Base-by-base conservation (phyloP, 2,888 invertebrate species). In the Cephus runcator region DNA sequence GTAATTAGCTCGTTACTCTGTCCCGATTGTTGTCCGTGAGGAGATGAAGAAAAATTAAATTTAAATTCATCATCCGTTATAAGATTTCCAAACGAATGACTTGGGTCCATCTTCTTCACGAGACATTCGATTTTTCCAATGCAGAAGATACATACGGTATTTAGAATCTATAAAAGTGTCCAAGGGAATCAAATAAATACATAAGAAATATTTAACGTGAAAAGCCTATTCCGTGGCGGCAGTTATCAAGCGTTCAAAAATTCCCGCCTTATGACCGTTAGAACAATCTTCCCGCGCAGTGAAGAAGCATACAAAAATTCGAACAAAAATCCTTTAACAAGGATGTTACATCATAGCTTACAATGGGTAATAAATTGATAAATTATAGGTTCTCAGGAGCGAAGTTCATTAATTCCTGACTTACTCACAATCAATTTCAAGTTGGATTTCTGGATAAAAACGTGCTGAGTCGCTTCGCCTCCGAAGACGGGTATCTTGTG, bases 111-210 rank as follows among this genome's bases (percentile, higher is more conserved):
- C 33, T 76, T 79, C 33, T 76, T 79, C 6, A 79, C 15, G 12
- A 80, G 33, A 73, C 69, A 31, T 75, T 84, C 79, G 40, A 83
- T 69, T 73, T 80, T 81, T 34, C n/a, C 69, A 15, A 84, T 82
- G 73, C 80, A 83, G 31, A 75, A 74, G 69, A 77, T 68, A 69
- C 83, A 84, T 11, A 84, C 76, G 73, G 84, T 84, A 74, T 84
- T 84, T 73, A 84, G 75, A 73, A 84, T 68, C 83, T 84, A 75
- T 23, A 40, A 40, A 56, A 56, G 23, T 56, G 23, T 56, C 1
- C 56, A 56, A 23, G 40, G 6, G 9, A 40, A 6, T 23, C 2
- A 23, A 9, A 56, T 56, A 56, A 56, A 15, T 23, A 0, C 2
- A 56, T 56, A 56, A 56, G 56, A 56, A 56, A 23, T 56, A 56